phyloP scores from a whole-genome alignment of 30 jellyfish, hydroid and myxozoan genomes.

The Euphysa ruthae region DNA sequence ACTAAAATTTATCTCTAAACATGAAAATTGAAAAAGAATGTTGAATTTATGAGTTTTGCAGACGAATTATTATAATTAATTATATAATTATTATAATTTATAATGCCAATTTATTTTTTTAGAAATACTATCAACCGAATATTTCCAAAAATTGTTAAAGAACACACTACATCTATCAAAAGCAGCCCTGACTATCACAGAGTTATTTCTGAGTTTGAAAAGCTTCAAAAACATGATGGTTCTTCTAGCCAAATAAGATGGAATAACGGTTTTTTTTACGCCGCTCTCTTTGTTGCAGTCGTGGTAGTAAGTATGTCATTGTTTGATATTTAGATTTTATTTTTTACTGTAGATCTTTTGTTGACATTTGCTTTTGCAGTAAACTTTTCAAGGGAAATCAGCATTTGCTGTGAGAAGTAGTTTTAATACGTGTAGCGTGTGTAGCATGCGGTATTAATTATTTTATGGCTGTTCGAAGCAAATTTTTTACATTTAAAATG shows the following conservation, averaged over 20 bases:
- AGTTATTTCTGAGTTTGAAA: conserved; percentile 39
- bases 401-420: too few species aligned
- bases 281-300: conserved; percentile 44
- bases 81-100: neutral
- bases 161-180: conserved; percentile 11
- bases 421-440: too few species aligned
- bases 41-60: too few species aligned
- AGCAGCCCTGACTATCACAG: conserved; percentile 22
- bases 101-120: neutral
- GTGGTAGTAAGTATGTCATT: conserved; percentile 49
- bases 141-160: conserved; percentile 34
- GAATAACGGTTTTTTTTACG: conserved; percentile 22
- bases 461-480: too few species aligned
- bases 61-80: too few species aligned
- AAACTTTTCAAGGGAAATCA: too few species aligned
- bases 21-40: too few species aligned
- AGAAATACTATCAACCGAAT: conserved; percentile 59
- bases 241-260: conserved; percentile 17
- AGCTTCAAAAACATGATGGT: conserved; percentile 14
- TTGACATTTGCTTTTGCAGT: neutral
- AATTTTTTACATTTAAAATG: too few species aligned
- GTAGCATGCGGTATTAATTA: too few species aligned
- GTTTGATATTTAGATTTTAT: neutral
- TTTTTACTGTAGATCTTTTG: neutral
- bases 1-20: too few species aligned